Evolutionary conservation across 2,888 invertebrate genomes (phyloP).

Genomic region (Perizoma flavofasciatum): DNA sequence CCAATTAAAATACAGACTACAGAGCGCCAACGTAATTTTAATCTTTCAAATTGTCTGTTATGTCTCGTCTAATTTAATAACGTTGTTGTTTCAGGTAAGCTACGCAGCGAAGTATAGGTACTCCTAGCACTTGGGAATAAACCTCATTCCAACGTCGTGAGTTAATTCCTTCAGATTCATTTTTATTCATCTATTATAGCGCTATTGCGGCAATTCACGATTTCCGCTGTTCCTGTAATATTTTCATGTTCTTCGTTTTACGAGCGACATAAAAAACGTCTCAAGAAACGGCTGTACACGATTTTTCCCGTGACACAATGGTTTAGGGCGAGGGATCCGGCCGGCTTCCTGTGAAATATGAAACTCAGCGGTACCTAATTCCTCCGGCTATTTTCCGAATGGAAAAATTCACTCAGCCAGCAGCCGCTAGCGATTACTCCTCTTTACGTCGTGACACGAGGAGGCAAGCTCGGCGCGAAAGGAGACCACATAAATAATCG

Average conservation of each 20-base stretch:
- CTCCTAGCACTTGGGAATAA: slow-evolving; percentile 26
- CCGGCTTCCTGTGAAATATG: slow-evolving; percentile 64
- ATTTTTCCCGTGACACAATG: slow-evolving; percentile 40
- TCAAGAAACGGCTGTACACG: slow-evolving; percentile 50
- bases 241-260: slow-evolving; percentile 65
- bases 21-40: slow-evolving; percentile 7
- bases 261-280: slow-evolving; percentile 68
- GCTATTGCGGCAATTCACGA: slow-evolving; percentile 61
- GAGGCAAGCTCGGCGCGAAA: slow-evolving; percentile 51
- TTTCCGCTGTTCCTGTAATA: slow-evolving; percentile 57
- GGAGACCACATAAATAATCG: slow-evolving; percentile 76
- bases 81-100: slow-evolving; percentile 44
- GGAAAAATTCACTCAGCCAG: slow-evolving; percentile 73
- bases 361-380: slow-evolving; percentile 69
- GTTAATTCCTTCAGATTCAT: slow-evolving; percentile 46
- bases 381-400: slow-evolving; percentile 73
- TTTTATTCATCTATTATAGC: slow-evolving; percentile 54
- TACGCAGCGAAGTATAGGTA: slow-evolving; percentile 23
- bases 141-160: slow-evolving; percentile 29
- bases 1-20: slow-evolving; percentile 13
- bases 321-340: slow-evolving; percentile 43
- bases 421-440: slow-evolving; percentile 75
- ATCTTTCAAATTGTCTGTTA: slow-evolving; percentile 15
- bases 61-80: slow-evolving; percentile 29
- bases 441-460: slow-evolving; percentile 69